Base-by-base conservation (phyloP, 2,113 vertebrate species). In the Boleophthalmus pectinirostris region DNA sequence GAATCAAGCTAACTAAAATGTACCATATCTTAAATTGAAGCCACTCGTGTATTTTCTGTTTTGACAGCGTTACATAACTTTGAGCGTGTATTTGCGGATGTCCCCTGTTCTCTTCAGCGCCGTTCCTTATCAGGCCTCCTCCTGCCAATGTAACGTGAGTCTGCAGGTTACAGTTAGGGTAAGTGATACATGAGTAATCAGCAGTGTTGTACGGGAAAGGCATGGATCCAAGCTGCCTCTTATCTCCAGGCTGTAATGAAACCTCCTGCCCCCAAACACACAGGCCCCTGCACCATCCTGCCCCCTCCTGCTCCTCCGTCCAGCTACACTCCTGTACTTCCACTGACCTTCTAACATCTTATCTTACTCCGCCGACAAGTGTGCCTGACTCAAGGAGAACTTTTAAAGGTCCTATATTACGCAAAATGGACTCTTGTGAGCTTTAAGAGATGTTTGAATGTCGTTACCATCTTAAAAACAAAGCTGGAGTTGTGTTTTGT, bases 61-160 rank as follows among this genome's bases (percentile, higher is more conserved):
- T 51, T 7, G 47, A 6, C 53, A n/a, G 53, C 24, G 2, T 61
- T 33, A 25, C 29, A 35, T 64, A 38, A 35, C 14, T 58, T 5
- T 5, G 61, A 18, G 5, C 29, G 8, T 63, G 25, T 63, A 29
- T 7, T 35, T 11, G 25, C 9, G 18, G 33, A 63, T 35, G 25
- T 29, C 51, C 58, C 24, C 25, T 25, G 67, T 68, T 38, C 45
- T 29, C 63, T 29, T 38, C 35, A 24, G 60, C 69, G 13, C 4
- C 15, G 57, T 70, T 76, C 77, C 82, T 87, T 89, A 87, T 90
- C 83, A 71, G 72, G 13, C 56, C 69, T 66, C 66, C 74, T 77
- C 65, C 68, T 35, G 76, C 69, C 78, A 25, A 53, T 85, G 90
- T 87, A 90, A 91, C 82, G 73, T 87, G 89, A 91, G 84, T 84